These are phyloP conservation scores for Indicator maculatus DNA, from an alignment of 2,113 vertebrate genomes.

Conservation along the genomic window DNA sequence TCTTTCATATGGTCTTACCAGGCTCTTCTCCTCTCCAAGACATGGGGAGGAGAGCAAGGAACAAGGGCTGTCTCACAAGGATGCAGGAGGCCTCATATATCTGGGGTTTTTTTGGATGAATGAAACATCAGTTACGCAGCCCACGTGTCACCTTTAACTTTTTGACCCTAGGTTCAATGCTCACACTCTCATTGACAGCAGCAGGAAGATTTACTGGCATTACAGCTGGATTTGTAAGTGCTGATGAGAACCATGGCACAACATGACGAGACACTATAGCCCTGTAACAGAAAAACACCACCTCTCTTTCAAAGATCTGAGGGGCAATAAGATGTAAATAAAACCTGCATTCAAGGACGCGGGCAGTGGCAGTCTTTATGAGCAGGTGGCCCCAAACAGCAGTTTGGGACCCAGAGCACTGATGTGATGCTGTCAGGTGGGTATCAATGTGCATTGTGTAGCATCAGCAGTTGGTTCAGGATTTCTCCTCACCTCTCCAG, in stretches of 20 bases:
- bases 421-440: accelerated
- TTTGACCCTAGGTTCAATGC: neutral
- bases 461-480: neutral
- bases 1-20: neutral
- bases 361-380: neutral
- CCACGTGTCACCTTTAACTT: neutral
- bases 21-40: neutral
- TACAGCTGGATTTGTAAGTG: neutral
- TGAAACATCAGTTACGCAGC: neutral
- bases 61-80: neutral
- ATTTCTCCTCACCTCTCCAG: neutral
- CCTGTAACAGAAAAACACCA: neutral
- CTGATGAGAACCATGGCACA: neutral
- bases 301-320: neutral
- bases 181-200: accelerated
- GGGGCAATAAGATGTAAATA: neutral
- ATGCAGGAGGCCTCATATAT: neutral
- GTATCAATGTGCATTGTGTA: neutral
- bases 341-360: accelerated
- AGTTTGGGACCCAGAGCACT: accelerated
- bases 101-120: neutral
- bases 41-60: neutral
- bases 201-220: neutral
- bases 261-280: neutral
- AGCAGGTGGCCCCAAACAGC: neutral